Percentiles rank a stretch among this genome's conserved stretches.
Evolutionary conservation across 2,888 invertebrate genomes (phyloP).

Genomic region (Xestia rhomboidea): DNA sequence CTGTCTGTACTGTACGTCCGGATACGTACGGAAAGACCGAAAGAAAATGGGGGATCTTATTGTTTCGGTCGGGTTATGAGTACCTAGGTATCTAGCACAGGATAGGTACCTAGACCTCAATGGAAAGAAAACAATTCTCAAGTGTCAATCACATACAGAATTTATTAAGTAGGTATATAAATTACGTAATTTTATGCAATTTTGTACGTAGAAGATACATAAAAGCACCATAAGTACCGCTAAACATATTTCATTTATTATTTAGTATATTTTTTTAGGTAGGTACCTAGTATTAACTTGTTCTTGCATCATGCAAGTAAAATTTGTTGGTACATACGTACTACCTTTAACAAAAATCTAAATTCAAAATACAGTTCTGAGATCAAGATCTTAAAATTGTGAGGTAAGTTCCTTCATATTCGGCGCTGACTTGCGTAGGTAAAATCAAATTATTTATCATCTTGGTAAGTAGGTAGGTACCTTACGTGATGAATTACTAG

Average conservation of each 20-base stretch:
- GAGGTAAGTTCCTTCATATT: neutral
- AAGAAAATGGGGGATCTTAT: too few species aligned
- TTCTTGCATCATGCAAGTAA: neutral
- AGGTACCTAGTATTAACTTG: too few species aligned
- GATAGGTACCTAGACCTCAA: neutral
- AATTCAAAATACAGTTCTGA: neutral
- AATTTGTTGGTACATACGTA: neutral
- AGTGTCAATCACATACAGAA: slow-evolving; percentile 37
- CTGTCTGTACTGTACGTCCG: too few species aligned
- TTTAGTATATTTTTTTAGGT: too few species aligned
- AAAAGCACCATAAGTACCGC: slow-evolving; percentile 32
- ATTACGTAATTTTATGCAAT: slow-evolving; percentile 30
- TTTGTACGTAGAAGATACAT: slow-evolving; percentile 39
- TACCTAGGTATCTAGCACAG: neutral
- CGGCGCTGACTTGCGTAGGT: neutral
- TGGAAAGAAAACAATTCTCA: slow-evolving; percentile 30
- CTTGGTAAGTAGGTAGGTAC: neutral
- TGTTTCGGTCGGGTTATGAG: neutral
- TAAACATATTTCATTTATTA: slow-evolving; percentile 16
- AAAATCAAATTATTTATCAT: neutral
- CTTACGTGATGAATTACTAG: too few species aligned
- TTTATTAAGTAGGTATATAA: slow-evolving; percentile 45
- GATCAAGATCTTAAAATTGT: neutral
- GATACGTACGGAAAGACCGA: neutral
- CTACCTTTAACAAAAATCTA: too few species aligned